Conservation (phyloP, 2,797 vertebrate species). For the Pteronotus mesoamericanus region DNA sequence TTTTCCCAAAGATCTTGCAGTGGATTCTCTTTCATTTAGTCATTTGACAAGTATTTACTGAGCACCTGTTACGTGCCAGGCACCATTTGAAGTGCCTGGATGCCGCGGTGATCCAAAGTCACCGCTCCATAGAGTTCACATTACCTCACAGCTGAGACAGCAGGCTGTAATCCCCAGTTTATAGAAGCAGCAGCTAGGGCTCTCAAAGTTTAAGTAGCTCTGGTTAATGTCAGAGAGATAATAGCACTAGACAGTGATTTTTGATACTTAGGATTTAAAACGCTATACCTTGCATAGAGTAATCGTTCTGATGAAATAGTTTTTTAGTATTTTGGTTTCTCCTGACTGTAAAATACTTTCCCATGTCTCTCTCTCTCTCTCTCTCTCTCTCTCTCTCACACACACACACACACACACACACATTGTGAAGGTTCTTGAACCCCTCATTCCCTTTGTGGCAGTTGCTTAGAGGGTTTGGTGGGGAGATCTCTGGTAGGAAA, state of each 20-base stretch:
- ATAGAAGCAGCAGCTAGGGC: background rate
- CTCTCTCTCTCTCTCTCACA: too few relatives aligned
- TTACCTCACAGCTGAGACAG: background rate
- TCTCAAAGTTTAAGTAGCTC: background rate
- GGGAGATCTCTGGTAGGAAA: background rate
- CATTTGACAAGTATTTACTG: background rate
- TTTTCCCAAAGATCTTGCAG: slow-evolving; percentile 5
- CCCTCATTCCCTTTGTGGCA: background rate
- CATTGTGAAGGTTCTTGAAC: background rate
- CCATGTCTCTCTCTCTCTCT: too few relatives aligned
- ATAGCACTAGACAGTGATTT: background rate
- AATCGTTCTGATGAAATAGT: background rate
- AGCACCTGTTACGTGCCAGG: background rate
- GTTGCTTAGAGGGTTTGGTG: background rate
- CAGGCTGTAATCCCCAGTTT: background rate
- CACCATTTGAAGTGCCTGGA: background rate
- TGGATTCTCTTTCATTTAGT: background rate
- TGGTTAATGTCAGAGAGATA: background rate
- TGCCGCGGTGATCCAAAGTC: background rate
- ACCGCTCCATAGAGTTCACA: background rate
- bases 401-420: too few relatives aligned
- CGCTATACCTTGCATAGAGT: background rate
- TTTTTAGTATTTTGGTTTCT: background rate
- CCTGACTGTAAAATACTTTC: background rate
- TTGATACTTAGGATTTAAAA: background rate